Base-by-base conservation (phyloP, 1,140 invertebrate genomes). In the Microplitis demolitor region DNA sequence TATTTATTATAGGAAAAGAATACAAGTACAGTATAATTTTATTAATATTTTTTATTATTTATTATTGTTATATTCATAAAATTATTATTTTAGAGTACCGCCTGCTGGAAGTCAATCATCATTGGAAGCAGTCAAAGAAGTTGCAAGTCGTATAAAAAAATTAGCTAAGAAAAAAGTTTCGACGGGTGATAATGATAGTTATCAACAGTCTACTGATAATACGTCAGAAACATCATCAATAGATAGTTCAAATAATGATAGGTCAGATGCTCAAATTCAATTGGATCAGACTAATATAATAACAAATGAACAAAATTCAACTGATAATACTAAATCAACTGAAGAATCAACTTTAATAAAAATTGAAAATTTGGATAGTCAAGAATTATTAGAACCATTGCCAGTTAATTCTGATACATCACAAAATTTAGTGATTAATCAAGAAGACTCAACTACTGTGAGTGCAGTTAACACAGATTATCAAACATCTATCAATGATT, bases 21-120 rank as follows among this genome's bases (percentile, higher is more conserved):
- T 87, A 87, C 73, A 86, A 85, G 86, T 87, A 85, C 53, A 77
- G 70, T 58, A 72, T 74, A 70, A 4, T 56, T 45, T 72, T 53
- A 72, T 72, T 71, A 8, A 60, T 51, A 74, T 66, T 31, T 16
- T 67, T 68, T 6, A 62, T 53, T 34, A 61, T 34, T 24, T 68
- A 13, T 58, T 51, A 14, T 71, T 39, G 14, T 61, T n/a, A 70
- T 56, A 45, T 62, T 56, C 72, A 53, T n/a, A 54, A 51, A 9
- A 11, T 53, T 73, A 58, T 60, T 74, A 3, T 83, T 78, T 69
- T 68, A 87, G 86, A 70, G 77, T 87, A 71, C 85, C 85, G 74
- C 78, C 77, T 4, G 78, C 78, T 35, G 83, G 83, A 67, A 81
- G 78, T 58, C 78, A 83, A 74, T 73, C 83, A 53, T 76, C 87